Percentiles rank a stretch among this genome's conserved stretches.
Evolutionary conservation across 1,140 invertebrate species (phyloP).

Genomic region (Drosophila pectinifera): DNA sequence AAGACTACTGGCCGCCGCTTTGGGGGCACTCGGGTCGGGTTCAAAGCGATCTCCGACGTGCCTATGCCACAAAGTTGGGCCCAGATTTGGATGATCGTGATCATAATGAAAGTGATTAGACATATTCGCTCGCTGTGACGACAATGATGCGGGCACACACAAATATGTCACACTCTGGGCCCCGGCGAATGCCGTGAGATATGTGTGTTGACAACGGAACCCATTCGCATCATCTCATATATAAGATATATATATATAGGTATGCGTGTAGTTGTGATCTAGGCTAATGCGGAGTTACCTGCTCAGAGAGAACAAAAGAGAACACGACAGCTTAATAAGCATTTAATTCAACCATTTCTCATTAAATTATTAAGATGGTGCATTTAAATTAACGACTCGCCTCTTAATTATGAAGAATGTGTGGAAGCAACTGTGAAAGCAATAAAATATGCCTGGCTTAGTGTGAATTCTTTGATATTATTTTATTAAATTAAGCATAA

Average conservation of each 20-base stretch:
- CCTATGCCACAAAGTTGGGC: conserved; percentile 4
- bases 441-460: conserved; percentile 1
- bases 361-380: conserved; percentile 14
- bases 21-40: not conserved
- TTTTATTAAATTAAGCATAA: too few species aligned
- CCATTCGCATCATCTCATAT: conserved; percentile 16
- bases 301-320: not conserved
- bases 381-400: conserved; percentile 15
- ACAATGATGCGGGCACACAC: conserved; percentile 12
- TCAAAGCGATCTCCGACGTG: conserved; percentile 23
- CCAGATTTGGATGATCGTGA: conserved; percentile 29
- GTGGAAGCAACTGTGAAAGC: conserved; percentile 10
- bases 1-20: conserved; percentile 2
- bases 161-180: conserved; percentile 30
- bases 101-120: conserved; percentile 50
- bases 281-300: conserved; percentile 13
- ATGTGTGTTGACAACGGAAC: conserved; percentile 24
- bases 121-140: conserved; percentile 7
- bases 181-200: conserved; percentile 21
- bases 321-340: conserved; percentile 1
- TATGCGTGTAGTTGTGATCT: too few species aligned
- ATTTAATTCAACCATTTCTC: conserved; percentile 15
- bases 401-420: conserved; percentile 7
- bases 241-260: not conserved
- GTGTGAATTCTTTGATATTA: not conserved